A percentile compares a stretch with the other conserved stretches of the same genome.
Conservation (phyloP, 2,888 invertebrate species). For the Sarcophaga subvicina region DNA sequence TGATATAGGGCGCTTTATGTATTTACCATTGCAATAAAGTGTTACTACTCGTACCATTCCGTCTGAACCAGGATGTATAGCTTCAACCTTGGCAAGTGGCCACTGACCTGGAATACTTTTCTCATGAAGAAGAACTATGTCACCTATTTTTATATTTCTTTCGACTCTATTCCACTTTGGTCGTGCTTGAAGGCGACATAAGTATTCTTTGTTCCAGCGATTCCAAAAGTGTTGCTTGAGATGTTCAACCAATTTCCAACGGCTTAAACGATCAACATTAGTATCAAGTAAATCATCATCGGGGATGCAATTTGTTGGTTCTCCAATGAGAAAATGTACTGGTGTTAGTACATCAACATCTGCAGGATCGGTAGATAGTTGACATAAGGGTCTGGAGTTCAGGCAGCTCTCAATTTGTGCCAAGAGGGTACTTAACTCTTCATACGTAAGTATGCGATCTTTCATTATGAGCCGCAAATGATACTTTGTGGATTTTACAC, state of each 20-base stretch:
- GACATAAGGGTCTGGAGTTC: constrained; percentile 48
- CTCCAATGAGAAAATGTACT: constrained; percentile 46
- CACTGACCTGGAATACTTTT: too few species aligned
- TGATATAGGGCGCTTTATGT: background rate
- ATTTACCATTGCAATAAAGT: constrained; percentile 6
- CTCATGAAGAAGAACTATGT: too few species aligned
- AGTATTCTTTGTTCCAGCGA: constrained; percentile 59
- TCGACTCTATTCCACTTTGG: constrained; percentile 43
- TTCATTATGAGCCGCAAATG: constrained; percentile 37
- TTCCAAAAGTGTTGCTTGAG: constrained; percentile 57
- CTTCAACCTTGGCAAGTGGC: background rate
- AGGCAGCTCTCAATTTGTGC: constrained; percentile 54
- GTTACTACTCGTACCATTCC: background rate
- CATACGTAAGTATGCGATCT: constrained; percentile 23
- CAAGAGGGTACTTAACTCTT: constrained; percentile 34
- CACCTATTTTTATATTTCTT: too few species aligned
- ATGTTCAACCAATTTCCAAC: constrained; percentile 41
- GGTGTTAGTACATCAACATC: constrained; percentile 33
- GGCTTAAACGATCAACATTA: constrained; percentile 13
- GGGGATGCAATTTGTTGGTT: constrained; percentile 37
- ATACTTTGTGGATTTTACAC: constrained; percentile 41
- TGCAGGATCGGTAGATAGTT: constrained; percentile 21
- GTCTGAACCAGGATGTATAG: background rate
- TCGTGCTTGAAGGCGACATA: constrained; percentile 21
- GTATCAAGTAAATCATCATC: constrained; percentile 28